Evolutionary conservation across 2,888 invertebrate genomes (phyloP).

Genomic region (Galerucella pusilla): DNA sequence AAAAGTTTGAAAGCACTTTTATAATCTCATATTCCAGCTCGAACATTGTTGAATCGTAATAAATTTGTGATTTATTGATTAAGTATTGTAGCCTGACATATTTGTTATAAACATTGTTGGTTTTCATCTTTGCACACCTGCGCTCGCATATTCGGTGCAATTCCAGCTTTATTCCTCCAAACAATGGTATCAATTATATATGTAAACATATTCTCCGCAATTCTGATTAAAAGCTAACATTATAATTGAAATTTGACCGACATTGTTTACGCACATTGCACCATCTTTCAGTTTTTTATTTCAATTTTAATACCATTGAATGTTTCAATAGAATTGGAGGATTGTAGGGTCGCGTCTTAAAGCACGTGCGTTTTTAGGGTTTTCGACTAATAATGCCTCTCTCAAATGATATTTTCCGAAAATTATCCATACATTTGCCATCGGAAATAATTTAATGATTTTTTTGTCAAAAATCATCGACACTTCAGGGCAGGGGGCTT

Average conservation of each 20-base stretch:
- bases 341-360: too few species aligned
- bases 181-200: not conserved
- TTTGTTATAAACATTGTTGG: not conserved
- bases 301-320: too few species aligned
- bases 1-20: too few species aligned
- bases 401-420: not conserved
- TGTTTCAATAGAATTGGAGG: too few species aligned
- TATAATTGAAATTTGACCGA: not conserved
- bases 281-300: too few species aligned
- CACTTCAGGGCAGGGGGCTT: not conserved
- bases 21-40: too few species aligned
- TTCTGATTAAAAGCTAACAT: not conserved
- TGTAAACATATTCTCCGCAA: not conserved
- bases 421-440: too few species aligned
- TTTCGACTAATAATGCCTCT: too few species aligned
- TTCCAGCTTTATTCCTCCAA: not conserved
- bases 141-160: not conserved
- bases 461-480: not conserved
- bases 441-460: too few species aligned
- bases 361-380: too few species aligned
- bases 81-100: not conserved
- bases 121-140: not conserved
- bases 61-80: too few species aligned
- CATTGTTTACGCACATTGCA: not conserved
- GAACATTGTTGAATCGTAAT: too few species aligned